Base-by-base conservation (phyloP, 2,888 invertebrate genomes). In the Rhodophaea formosa region DNA sequence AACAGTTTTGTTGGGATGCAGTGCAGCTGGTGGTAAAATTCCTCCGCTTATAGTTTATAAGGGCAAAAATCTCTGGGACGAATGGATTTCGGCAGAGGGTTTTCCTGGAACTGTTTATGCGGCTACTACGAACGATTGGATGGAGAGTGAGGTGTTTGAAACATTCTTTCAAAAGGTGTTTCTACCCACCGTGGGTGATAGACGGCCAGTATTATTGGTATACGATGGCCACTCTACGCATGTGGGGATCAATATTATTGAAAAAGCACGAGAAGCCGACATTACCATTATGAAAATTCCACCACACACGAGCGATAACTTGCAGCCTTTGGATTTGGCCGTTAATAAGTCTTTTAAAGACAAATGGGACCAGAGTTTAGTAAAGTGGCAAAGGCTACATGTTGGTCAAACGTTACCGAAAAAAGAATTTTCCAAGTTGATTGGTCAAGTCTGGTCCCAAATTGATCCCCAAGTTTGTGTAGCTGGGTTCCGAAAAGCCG, bases 11-110 rank as follows among this genome's bases (percentile, higher is more conserved):
- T 56, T 69, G 14, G 67, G 62, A 7, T 51, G 43, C 7, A 69
- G 47, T 56, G 71, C 68, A 1, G 1, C 30, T 35, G 70, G 69
- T 23, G 66, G 67, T 8, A 72, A 72, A 60, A 53, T 51, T 5
- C 70, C 67, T 0, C 68, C 69, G 0, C 56, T 71, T 8, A 68
- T 71, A 15, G 55, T 71, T 7, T 68, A 43, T 43, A 68, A 66
- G 44, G 72, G 68, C 0, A 70, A 70, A 59, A n/a, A 44, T 44
- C 17, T 68, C 56, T 58, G 80, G 75, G 57, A 80, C 65, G 1
- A 75, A 69, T 70, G 72, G 69, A 61, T 57, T 0, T 64, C 66
- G 30, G 52, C 56, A 7, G 54, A 47, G 15, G 44, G 14, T 8
- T 44, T 14, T 44, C 44, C 44, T 3, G 44, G 44, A 14, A 44